Evolutionary conservation across 2,888 invertebrate species (phyloP).

Genomic region (Ferrisia virgata): DNA sequence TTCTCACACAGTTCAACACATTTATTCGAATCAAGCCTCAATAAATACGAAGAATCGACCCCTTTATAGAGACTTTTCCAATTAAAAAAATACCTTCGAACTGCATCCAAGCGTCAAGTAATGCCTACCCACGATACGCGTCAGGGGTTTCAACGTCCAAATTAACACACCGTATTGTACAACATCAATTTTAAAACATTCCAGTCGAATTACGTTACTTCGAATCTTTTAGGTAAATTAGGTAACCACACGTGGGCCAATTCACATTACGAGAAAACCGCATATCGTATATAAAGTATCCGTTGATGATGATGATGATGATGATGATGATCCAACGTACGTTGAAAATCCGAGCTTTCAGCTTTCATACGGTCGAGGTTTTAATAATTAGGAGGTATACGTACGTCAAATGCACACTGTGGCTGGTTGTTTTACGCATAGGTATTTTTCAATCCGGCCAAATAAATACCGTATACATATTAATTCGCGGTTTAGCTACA

Average conservation of each 20-base stretch:
- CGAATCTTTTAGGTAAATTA: neutral
- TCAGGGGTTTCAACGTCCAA: neutral
- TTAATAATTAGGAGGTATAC: neutral
- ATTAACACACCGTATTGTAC: neutral
- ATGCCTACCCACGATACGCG: neutral
- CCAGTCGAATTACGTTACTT: neutral
- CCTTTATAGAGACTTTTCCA: no score
- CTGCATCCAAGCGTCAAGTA: neutral
- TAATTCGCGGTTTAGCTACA: neutral
- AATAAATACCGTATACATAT: neutral
- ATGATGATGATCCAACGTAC: no score
- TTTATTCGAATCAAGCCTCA: no score
- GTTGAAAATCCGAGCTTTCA: no score
- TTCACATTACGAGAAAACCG: neutral
- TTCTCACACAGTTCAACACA: no score
- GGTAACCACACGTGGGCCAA: neutral
- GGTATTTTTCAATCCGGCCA: neutral
- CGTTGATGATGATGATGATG: neutral
- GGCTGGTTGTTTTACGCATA: no score
- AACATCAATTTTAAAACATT: neutral
- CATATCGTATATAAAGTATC: neutral
- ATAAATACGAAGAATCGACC: no score
- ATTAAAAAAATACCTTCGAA: no score
- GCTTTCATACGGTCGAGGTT: neutral
- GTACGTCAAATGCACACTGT: neutral